A percentile compares a stretch with the other conserved stretches of the same genome.
Evolutionary conservation across 2,888 invertebrate genomes (phyloP).

Genomic region (Anoncus sp.): DNA sequence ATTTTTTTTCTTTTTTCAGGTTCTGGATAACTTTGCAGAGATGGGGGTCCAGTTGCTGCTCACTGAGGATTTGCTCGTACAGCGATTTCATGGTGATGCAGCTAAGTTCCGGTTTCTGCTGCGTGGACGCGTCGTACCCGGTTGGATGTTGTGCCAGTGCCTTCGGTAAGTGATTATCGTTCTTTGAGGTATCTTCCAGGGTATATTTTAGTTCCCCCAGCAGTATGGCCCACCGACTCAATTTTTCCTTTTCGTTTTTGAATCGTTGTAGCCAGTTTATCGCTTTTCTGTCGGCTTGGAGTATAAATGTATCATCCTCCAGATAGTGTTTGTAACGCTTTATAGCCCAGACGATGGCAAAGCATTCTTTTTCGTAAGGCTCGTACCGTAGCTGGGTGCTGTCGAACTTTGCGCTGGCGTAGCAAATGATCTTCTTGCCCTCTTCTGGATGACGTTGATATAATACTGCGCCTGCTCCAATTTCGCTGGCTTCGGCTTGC

Average conservation of each 20-base stretch:
- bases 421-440: too few species aligned
- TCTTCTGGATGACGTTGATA: too few species aligned
- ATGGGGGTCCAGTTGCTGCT: too few species aligned
- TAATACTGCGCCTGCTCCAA: not conserved
- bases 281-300: not conserved
- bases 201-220: not conserved
- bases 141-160: not conserved
- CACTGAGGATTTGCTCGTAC: too few species aligned
- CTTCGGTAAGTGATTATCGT: not conserved
- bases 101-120: not conserved
- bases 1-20: too few species aligned
- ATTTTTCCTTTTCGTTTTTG: conserved; percentile 4
- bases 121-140: not conserved
- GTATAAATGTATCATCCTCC: not conserved
- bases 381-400: not conserved
- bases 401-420: not conserved
- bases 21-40: too few species aligned
- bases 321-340: not conserved
- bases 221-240: not conserved
- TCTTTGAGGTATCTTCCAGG: not conserved
- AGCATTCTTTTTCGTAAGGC: not conserved
- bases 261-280: not conserved
- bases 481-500: not conserved
- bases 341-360: conserved; percentile 4
- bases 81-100: too few species aligned